These are phyloP conservation scores for Leptinotarsa rubiginosa DNA, from an alignment of 2,888 invertebrate species.

Conservation along the genomic window DNA sequence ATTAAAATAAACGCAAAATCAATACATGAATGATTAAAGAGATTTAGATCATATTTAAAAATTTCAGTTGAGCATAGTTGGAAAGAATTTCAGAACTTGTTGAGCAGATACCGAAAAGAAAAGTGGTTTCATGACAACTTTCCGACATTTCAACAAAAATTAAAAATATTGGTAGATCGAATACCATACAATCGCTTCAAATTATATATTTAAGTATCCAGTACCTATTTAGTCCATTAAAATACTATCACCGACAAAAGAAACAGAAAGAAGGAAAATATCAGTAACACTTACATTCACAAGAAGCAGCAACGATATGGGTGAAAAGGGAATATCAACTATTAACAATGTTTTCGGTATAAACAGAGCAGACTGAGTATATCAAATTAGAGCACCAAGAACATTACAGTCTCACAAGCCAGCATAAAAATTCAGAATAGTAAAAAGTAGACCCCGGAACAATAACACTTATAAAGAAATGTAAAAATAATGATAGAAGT, in stretches of 20 bases:
- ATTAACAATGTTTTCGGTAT: constrained; percentile 41
- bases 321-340: constrained; percentile 37
- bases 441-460: no score
- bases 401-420: no score
- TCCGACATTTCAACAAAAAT: background rate
- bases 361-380: constrained; percentile 3
- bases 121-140: background rate
- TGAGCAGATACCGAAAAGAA: background rate
- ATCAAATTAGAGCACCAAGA: background rate
- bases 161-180: background rate
- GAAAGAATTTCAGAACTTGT: background rate
- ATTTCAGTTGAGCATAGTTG: background rate
- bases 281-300: constrained; percentile 44
- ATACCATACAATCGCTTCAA: constrained; percentile 27
- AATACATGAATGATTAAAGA: no score
- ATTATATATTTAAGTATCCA: constrained; percentile 38
- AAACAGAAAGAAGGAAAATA: constrained; percentile 33
- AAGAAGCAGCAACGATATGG: constrained; percentile 51
- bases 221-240: constrained; percentile 26
- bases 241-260: constrained; percentile 33
- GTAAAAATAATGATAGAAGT: no score
- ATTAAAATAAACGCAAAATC: no score
- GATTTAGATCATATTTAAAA: no score
- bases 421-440: no score
- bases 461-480: no score